Base-by-base conservation (phyloP, 2,888 invertebrate species). In the Empis livida region DNA sequence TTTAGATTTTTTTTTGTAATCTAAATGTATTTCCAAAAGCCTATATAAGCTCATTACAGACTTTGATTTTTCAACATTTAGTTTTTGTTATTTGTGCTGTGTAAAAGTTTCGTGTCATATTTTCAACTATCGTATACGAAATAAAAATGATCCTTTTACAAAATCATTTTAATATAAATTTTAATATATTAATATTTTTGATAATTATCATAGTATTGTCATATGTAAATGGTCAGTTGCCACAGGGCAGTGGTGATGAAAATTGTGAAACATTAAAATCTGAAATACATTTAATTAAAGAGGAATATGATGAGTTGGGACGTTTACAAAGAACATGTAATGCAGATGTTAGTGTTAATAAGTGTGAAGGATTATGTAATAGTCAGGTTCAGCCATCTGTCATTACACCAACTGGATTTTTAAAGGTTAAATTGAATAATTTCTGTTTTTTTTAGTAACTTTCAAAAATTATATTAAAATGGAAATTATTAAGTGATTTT, bases 301-400 rank as follows among this genome's bases (percentile, higher is more conserved):
- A 93, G 72, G 91, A 93, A 65, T 91, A 84, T 60, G 86, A 89
- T 59, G 89, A 90, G 54, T 71, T 84, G 58, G 91, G 91, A n/a
- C 74, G 85, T 55, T 72, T 92, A 57, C 75, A 82, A 57, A 74
- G 92, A 60, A 89, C 89, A 13, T 94, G 94, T 63, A 90, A 85
- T 62, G 91, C 89, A 1, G 91, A 90, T 68, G 79, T 94, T 40
- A 82, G 79, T 13, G 90, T 94, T 1, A 92, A 88, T 62, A 94
- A 93, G 73, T 94, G 94, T 62, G 94, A 94, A 67, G 94, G 94
- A 20, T 80, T 85, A 54, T 94, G 94, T 64, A 84, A 78, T 55
- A 94, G 93, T 54, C 90, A 90, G 71, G 90, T 93, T 43, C 88
- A 91, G 60, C 92, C 93, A 2, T 91, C 90, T 44, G 89, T 92